Percentiles rank a stretch among this genome's conserved stretches.
These are phyloP conservation scores for Entomobrya multifasciata DNA, from an alignment of 2,888 invertebrate species.

Conservation along the genomic window DNA sequence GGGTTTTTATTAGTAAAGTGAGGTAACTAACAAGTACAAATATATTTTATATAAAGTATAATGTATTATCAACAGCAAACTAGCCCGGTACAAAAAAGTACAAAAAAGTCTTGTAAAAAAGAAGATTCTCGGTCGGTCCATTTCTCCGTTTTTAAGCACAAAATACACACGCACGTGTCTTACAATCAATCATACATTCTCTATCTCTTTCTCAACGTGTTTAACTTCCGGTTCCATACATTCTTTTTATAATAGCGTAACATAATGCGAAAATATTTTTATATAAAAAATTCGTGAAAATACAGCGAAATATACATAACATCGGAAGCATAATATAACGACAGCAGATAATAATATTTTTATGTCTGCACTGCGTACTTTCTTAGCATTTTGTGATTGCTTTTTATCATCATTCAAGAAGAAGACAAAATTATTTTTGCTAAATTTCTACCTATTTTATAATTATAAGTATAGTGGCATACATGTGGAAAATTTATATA, in stretches of 20 bases:
- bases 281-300: not conserved
- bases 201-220: not conserved
- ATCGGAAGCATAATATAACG: conserved; percentile 5
- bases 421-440: not conserved
- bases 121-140: conserved; percentile 12
- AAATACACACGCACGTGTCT: not conserved
- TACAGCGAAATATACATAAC: conserved; percentile 38
- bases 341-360: not conserved
- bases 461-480: conserved; percentile 33
- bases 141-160: conserved; percentile 2
- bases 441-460: not conserved
- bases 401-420: not conserved
- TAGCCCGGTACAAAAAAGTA: conserved; percentile 41
- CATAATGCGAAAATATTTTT: conserved; percentile 24
- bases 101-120: conserved; percentile 47
- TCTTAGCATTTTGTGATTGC: conserved; percentile 31
- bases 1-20: conserved; percentile 6
- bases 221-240: not conserved
- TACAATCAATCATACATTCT: not conserved
- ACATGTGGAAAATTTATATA: not conserved
- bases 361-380: not conserved
- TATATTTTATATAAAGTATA: not conserved
- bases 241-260: conserved; percentile 2
- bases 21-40: conserved; percentile 43
- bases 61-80: conserved; percentile 2